phyloP scores from a whole-genome alignment of 1,140 invertebrate genomes.

The Lordiphosa mommai region DNA sequence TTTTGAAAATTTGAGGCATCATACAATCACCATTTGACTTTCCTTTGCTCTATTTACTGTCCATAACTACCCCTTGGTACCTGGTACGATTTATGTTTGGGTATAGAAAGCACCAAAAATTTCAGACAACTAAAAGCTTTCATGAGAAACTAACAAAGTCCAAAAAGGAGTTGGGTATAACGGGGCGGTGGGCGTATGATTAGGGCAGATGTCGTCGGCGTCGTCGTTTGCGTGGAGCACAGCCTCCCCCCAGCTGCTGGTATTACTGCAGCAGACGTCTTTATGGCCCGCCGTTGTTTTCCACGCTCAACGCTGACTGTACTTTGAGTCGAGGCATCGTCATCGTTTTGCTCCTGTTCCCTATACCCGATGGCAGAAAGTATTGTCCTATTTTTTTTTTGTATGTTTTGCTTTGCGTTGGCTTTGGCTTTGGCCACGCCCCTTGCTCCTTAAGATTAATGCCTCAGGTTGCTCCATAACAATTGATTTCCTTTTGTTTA shows the following conservation, averaged over 20 bases:
- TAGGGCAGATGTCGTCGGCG: slow-evolving; percentile 64
- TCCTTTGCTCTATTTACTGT: too few species aligned
- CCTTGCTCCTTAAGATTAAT: slow-evolving; percentile 53
- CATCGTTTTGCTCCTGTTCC: slow-evolving; percentile 21
- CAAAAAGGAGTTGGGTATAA: slow-evolving; percentile 3
- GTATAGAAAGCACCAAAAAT: slow-evolving; percentile 56
- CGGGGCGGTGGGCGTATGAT: slow-evolving; percentile 37
- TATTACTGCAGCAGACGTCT: slow-evolving; percentile 66
- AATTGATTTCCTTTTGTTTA: slow-evolving; percentile 70
- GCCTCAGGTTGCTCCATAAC: slow-evolving; percentile 43
- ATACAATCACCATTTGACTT: too few species aligned
- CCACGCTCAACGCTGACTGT: slow-evolving; percentile 69
- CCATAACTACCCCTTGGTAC: background rate
- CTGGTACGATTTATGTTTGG: slow-evolving; percentile 7
- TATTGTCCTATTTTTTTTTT: slow-evolving; percentile 35
- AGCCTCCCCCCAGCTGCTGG: slow-evolving; percentile 3
- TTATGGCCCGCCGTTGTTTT: slow-evolving; percentile 71
- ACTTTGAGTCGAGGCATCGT: slow-evolving; percentile 36
- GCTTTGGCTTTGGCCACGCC: slow-evolving; percentile 34
- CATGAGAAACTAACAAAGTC: slow-evolving; percentile 63
- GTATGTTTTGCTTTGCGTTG: slow-evolving; percentile 1
- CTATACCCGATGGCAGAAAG: slow-evolving; percentile 17
- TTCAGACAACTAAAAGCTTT: slow-evolving; percentile 77
- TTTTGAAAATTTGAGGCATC: too few species aligned
- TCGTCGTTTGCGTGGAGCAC: slow-evolving; percentile 29